Evolutionary conservation across 2,113 vertebrate genomes (phyloP), one percentile per base, ranked within the genome.

Genomic region (Lepisosteus osseus): DNA sequence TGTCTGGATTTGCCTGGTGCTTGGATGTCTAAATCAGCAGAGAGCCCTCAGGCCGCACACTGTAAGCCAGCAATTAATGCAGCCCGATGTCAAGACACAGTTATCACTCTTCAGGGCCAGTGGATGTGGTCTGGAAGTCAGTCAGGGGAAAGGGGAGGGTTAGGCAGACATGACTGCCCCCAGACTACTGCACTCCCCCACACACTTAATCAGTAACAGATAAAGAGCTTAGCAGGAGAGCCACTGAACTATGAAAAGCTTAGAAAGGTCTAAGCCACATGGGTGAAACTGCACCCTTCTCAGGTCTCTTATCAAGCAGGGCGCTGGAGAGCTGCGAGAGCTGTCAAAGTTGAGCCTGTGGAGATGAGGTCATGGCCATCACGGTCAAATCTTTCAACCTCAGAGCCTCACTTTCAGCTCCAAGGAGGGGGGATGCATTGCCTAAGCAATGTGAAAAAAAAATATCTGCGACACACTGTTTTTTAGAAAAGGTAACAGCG

Each of bases 171-270:
- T 68, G 47, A 51, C 47, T 9, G 1, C 47, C 71, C 67, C 67
- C 47, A 51, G 47, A 5, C 47, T 51, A 76, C 64, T 70, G 74
- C 74, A 69, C 67, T 65, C 42, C 65, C 65, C 17, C 51, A 68
- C 61, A 68, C 17, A 68, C 69, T 76, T 82, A 77, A 82, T 77
- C 74, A 78, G 68, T 77, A 71, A 74, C 76, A 79, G 67, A 70
- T 63, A 69, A 74, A 79, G 45, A 71, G 69, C 64, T 45, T 29
- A 41, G 72, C 65, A 17, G 72, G 41, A 64, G 14, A 15, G 6
- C 5, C 44, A 61, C 67, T 68, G 65, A 62, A 65, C 65, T 57
- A 44, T 51, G 43, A 15, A 68, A 51, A 51, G 47, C 29, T 29
- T 29, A 3, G 9, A 51, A 67, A 17, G 56, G 59, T 61, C 17